Evolutionary conservation across 1,140 invertebrate species (phyloP).

Genomic region (Drosophila kurseongensis): DNA sequence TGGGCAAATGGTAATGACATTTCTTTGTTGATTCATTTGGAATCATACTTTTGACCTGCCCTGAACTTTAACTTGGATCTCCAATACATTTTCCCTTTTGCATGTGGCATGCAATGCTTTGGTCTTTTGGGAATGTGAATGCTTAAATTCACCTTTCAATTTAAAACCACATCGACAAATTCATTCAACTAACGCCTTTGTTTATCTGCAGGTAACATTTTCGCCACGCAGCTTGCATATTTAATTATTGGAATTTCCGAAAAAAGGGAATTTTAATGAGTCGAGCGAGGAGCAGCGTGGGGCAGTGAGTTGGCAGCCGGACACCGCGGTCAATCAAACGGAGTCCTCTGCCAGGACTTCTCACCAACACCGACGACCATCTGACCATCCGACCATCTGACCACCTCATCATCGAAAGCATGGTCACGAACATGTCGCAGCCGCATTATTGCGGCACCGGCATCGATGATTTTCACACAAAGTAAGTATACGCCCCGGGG

Average conservation of each 20-base stretch:
- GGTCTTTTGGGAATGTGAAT: slow-evolving; percentile 11
- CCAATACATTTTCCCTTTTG: slow-evolving; percentile 27
- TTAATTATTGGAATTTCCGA: slow-evolving; percentile 37
- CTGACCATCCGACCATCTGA: slow-evolving; percentile 2
- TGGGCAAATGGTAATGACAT: slow-evolving; percentile 33
- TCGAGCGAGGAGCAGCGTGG: slow-evolving; percentile 25
- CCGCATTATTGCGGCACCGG: slow-evolving; percentile 80
- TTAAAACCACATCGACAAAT: slow-evolving; percentile 9
- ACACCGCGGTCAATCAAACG: slow-evolving; percentile 23
- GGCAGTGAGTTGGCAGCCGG: slow-evolving; percentile 11
- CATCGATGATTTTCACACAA: slow-evolving; percentile 81
- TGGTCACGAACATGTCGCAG: slow-evolving; percentile 81
- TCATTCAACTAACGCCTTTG: slow-evolving; percentile 11
- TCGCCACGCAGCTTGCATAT: slow-evolving; percentile 45
- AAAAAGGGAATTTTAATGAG: slow-evolving; percentile 67
- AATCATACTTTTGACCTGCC: slow-evolving; percentile 8
- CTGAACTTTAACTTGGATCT: slow-evolving; percentile 43
- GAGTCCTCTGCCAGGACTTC: slow-evolving; percentile 12
- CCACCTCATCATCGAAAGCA: slow-evolving; percentile 62
- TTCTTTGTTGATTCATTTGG: slow-evolving; percentile 12
- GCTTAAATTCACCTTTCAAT: not conserved
- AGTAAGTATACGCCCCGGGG: slow-evolving; percentile 54
- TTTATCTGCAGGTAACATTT: slow-evolving; percentile 53
- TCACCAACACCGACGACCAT: slow-evolving; percentile 21
- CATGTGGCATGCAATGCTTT: slow-evolving; percentile 44